Evolutionary conservation across 2,797 vertebrate genomes (phyloP).

Genomic region (Lerista edwardsae): DNA sequence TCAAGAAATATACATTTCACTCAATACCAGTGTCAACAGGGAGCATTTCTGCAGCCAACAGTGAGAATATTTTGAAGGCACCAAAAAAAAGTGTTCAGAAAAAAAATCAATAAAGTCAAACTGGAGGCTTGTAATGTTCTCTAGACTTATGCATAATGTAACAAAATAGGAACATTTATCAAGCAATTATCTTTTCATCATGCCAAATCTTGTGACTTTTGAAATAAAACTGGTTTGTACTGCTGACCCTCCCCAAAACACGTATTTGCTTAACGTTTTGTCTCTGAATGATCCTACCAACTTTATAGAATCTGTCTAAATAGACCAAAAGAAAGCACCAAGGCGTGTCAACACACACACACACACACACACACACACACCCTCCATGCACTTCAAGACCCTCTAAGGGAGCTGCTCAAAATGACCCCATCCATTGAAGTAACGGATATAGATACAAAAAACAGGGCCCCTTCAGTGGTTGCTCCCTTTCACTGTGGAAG

Average conservation of each 20-base stretch:
- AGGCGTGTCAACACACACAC: neutral
- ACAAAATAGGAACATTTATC: neutral
- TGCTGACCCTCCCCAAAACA: neutral
- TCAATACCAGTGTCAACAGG: neutral
- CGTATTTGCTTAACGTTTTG: neutral
- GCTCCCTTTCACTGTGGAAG: neutral
- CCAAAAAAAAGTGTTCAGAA: slow-evolving; percentile 11
- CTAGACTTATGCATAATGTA: neutral
- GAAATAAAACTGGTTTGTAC: neutral
- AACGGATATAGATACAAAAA: neutral
- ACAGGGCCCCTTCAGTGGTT: neutral
- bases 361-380: no score
- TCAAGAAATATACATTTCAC: slow-evolving; percentile 35
- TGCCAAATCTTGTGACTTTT: neutral
- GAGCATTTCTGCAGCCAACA: neutral
- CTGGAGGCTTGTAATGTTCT: slow-evolving; percentile 13
- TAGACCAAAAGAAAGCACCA: neutral
- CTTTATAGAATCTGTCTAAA: neutral
- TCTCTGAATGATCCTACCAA: neutral
- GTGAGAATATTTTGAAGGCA: neutral
- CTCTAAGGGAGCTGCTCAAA: neutral
- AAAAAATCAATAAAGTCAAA: slow-evolving; percentile 27
- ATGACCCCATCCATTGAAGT: neutral
- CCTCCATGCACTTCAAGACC: neutral
- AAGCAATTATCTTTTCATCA: neutral